Base-by-base conservation (phyloP, 2,888 invertebrate genomes). In the Macrostomum cliftonense region DNA sequence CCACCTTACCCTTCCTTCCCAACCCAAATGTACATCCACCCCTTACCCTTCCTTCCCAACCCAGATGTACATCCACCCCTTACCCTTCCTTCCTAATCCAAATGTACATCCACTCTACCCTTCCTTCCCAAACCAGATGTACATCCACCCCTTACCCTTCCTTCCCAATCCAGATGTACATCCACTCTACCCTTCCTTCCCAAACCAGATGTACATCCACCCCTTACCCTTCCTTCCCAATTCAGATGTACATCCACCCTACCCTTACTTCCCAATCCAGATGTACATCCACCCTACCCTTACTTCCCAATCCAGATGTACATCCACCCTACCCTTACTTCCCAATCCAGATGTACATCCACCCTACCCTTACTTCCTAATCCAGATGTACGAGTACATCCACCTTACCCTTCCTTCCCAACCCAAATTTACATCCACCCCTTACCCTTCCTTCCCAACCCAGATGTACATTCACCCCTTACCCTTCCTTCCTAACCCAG, bases 151-250 rank as follows among this genome's bases (percentile, higher is more conserved):
- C 11, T 19, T 13, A 46, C 21, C 12, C 19, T 5, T 17, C 12
- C n/a, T 4, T 47, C 11, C 16, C 16, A 14, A 50, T 16, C 13
- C 50, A 50, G 13, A 5, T 5, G 16, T 50, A 38, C n/a, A 13
- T 19, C 21, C 12, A 12, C 13, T n/a, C 97, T 67, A 97, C 95
- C 1, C 97, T 97, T 1, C 77, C n/a, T 4, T 47, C 11, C 16
- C 16, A 14, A 50, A 7, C 13, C 50, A 50, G 13, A 5, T 5
- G 16, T 50, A 38, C n/a, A 13, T 19, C 21, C 12, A 12, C 13
- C 16, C 11, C n/a, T 19, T 13, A 46, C 21, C 12, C 19, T 5
- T 17, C 12, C 12, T 14, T n/a, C n/a, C n/a, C n/a, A n/a, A n/a
- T n/a, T n/a, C n/a, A n/a, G n/a, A n/a, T n/a, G n/a, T n/a, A n/a